Percentiles rank a stretch among this genome's conserved stretches.
These are phyloP conservation scores for Sisyra nigra DNA, from an alignment of 2,888 invertebrate genomes.

Conservation along the genomic window DNA sequence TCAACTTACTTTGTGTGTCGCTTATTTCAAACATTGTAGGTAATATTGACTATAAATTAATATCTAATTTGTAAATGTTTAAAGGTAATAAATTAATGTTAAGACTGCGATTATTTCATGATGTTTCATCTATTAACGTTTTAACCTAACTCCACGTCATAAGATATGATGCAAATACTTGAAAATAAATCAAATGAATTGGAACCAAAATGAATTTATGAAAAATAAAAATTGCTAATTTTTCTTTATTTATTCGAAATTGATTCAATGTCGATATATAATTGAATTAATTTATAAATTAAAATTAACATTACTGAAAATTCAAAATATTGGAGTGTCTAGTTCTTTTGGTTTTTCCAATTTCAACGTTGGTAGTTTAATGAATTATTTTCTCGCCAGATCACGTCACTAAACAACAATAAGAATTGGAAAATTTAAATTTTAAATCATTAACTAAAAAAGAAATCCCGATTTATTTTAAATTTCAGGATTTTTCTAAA, in stretches of 20 bases:
- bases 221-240: too few relatives aligned
- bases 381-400: too few relatives aligned
- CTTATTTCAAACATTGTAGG: slow-evolving; percentile 62
- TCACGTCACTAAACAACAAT: too few relatives aligned
- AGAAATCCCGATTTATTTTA: too few relatives aligned
- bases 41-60: slow-evolving; percentile 8
- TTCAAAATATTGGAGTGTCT: neutral
- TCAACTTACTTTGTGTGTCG: slow-evolving; percentile 72
- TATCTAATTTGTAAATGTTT: slow-evolving; percentile 2
- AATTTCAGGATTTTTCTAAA: too few relatives aligned
- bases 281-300: neutral
- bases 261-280: neutral
- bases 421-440: too few relatives aligned
- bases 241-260: too few relatives aligned
- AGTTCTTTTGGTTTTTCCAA: neutral
- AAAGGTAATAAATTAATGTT: neutral
- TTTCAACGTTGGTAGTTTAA: too few relatives aligned
- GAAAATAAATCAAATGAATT: neutral
- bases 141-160: slow-evolving; percentile 14
- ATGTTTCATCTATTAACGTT: too few relatives aligned
- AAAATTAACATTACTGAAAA: too few relatives aligned
- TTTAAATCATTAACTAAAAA: too few relatives aligned
- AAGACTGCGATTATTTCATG: slow-evolving; percentile 11
- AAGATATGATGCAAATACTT: slow-evolving; percentile 2
- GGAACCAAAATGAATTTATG: neutral